These are phyloP conservation scores for Muraenolepis orangiensis DNA, from an alignment of 2,797 vertebrate genomes.

Conservation along the genomic window DNA sequence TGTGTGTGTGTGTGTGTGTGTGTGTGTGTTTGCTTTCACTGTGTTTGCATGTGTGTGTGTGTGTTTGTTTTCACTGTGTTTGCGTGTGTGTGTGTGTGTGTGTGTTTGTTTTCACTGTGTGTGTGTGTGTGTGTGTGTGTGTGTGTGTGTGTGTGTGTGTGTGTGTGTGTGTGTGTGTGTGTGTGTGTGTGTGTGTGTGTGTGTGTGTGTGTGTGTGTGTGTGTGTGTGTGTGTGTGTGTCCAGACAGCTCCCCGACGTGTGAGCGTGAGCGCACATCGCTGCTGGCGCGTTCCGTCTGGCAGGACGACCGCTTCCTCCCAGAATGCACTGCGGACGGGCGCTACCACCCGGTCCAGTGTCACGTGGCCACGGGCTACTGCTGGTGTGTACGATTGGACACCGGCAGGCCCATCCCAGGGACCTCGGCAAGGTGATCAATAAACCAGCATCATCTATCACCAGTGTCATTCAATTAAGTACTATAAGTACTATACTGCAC, in stretches of 20 bases:
- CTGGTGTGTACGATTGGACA: constrained; percentile 85
- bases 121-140: background rate
- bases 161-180: background rate
- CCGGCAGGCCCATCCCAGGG: constrained; percentile 79
- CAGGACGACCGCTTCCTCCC: constrained; percentile 82
- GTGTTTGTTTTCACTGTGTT: background rate
- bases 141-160: background rate
- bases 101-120: no score
- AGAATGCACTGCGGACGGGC: constrained; percentile 80
- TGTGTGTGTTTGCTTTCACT: background rate
- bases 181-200: background rate
- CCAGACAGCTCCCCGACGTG: constrained; percentile 68
- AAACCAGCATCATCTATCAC: background rate
- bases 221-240: constrained; percentile 2
- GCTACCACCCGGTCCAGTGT: constrained; percentile 83
- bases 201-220: background rate
- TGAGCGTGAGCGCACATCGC: constrained; percentile 79
- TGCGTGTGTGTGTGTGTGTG: constrained; percentile 36
- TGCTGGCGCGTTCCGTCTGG: constrained; percentile 68
- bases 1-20: background rate
- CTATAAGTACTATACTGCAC: no score
- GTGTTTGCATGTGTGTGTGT: background rate
- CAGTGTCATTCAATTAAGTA: background rate
- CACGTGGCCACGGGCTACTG: constrained; percentile 83
- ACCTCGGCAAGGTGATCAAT: constrained; percentile 82